phyloP scores from a whole-genome alignment of 2,888 invertebrate species.

The Dexiosoma caninum region DNA sequence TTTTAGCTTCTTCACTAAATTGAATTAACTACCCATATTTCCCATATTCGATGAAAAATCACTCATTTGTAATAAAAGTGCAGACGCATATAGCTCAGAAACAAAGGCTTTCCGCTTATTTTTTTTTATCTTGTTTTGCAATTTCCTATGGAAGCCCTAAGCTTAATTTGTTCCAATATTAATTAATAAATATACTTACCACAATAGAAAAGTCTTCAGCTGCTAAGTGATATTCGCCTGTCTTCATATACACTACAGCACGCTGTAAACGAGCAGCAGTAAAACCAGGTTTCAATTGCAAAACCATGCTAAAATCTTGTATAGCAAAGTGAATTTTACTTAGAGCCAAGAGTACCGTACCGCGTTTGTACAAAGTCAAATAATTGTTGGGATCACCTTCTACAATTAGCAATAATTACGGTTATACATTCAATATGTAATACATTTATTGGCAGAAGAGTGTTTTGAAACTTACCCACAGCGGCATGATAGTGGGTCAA shows the following conservation, averaged over 20 bases:
- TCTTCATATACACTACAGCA: conserved; percentile 92
- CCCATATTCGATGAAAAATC: too few relatives aligned
- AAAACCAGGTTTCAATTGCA: conserved; percentile 97
- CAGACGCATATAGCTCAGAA: too few relatives aligned
- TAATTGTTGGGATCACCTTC: conserved; percentile 98
- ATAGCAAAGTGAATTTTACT: conserved; percentile 97
- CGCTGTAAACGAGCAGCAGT: conserved; percentile 90
- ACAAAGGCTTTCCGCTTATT: too few relatives aligned
- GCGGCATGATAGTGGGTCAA: conserved; percentile 98
- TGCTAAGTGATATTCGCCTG: conserved; percentile 90
- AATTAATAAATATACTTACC: conserved; percentile 82
- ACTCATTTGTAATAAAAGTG: too few relatives aligned
- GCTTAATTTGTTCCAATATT: too few relatives aligned
- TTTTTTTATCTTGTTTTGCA: too few relatives aligned
- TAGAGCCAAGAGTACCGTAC: conserved; percentile 96
- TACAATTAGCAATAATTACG: conserved; percentile 72
- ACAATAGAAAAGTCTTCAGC: conserved; percentile 89
- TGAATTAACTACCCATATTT: too few relatives aligned
- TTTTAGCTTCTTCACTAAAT: too few relatives aligned
- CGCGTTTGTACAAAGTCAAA: conserved; percentile 96
- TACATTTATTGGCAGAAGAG: not conserved
- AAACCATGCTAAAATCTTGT: conserved; percentile 93
- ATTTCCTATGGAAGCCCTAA: too few relatives aligned
- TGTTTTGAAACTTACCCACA: conserved; percentile 84
- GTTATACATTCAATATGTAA: not conserved